Evolutionary conservation across 2,113 vertebrate genomes (phyloP).

Genomic region (Onychostoma macrolepis): DNA sequence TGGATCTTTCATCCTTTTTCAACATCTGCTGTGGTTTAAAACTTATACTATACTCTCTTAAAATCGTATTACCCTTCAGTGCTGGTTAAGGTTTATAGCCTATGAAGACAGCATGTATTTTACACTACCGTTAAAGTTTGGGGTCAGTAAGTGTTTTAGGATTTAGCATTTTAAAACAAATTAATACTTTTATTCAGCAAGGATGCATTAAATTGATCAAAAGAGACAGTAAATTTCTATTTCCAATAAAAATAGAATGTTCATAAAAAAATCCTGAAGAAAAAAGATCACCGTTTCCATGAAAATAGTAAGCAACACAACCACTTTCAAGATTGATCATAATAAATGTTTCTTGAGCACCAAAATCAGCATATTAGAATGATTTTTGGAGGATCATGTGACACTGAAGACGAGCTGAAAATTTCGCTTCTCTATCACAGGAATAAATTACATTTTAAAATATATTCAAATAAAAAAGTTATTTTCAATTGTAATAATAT

Average conservation of each 20-base stretch:
- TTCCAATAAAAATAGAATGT: not conserved
- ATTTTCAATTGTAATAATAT: not conserved
- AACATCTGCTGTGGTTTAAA: not conserved
- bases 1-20: not conserved
- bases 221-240: not conserved
- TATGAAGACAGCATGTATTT: not conserved
- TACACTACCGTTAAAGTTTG: not conserved
- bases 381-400: not conserved
- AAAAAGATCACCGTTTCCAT: not conserved
- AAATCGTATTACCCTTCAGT: not conserved
- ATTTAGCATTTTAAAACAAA: not conserved
- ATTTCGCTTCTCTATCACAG: not conserved
- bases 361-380: not conserved
- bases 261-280: not conserved
- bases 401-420: not conserved
- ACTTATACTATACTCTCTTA: not conserved
- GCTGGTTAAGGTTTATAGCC: not conserved
- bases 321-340: not conserved
- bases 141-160: not conserved
- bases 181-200: not conserved
- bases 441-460: not conserved
- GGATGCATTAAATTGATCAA: not conserved
- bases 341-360: not conserved
- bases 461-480: not conserved
- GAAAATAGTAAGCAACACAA: not conserved